These are phyloP conservation scores for Tetragonisca angustula DNA, from an alignment of 2,888 invertebrate species.

Conservation along the genomic window DNA sequence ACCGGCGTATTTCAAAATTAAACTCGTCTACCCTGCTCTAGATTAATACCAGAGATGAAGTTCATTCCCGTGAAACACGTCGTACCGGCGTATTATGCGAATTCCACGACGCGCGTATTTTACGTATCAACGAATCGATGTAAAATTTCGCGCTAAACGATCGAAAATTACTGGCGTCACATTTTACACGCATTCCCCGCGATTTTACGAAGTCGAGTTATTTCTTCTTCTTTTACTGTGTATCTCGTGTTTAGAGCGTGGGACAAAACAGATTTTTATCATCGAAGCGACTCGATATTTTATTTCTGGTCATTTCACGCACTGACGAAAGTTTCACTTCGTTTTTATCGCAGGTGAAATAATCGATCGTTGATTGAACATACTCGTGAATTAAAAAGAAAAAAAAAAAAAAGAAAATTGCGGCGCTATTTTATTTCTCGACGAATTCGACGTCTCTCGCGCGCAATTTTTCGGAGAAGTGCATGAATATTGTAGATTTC, in stretches of 20 bases:
- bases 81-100: slow-evolving; percentile 1
- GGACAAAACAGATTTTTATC: neutral
- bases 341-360: neutral
- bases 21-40: slow-evolving; percentile 13
- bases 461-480: too few species aligned
- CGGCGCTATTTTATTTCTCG: too few species aligned
- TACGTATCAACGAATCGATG: neutral
- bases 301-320: neutral
- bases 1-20: slow-evolving; percentile 37
- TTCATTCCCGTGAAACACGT: neutral
- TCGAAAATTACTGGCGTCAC: neutral
- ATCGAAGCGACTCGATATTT: too few species aligned
- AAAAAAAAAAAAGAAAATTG: too few species aligned
- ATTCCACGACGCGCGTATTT: slow-evolving; percentile 1
- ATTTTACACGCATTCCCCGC: neutral
- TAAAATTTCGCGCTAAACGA: neutral
- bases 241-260: neutral
- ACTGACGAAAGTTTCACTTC: neutral
- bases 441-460: too few species aligned
- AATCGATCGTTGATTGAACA: neutral
- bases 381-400: too few species aligned
- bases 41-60: slow-evolving; percentile 24
- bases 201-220: neutral
- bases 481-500: too few species aligned
- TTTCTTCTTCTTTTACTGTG: neutral